Base-by-base conservation (phyloP, 2,888 invertebrate genomes). In the Rhingia campestris region DNA sequence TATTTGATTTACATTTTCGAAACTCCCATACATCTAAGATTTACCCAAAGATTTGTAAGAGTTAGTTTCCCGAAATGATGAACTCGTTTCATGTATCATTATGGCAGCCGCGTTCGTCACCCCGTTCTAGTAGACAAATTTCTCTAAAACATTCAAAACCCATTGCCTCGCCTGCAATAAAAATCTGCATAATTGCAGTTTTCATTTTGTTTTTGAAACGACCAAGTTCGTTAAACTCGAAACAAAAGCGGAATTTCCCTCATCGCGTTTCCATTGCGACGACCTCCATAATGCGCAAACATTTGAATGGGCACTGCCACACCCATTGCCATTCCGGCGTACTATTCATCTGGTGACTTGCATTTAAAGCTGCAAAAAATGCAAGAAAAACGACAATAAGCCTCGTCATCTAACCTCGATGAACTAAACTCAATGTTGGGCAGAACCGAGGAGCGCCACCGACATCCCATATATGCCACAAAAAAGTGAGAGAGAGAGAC, bases 301-400 rank as follows among this genome's bases (percentile, higher is more conserved):
- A 64, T 64, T 54, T 9, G 72, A 76, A 81, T 76, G 66, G 76
- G 81, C 81, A 75, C 59, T 70, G 70, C 64, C 81, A 81, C 81
- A 76, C 81, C 80, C 69, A 54, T 47, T 45, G 30, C 53, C 39
- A 33, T 51, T 41, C 33, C 37, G 14, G 10, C 33, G 37, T 35
- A 39, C 53, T 14, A 47, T 49, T 39, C 43, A 43, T 72, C 64
- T 56, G 49, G 33, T 64, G 73, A 32, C 64, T 58, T 64, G 56
- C 58, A 58, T 64, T 66, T 22, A 56, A 64, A 58, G n/a, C 49
- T 64, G 49, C 49, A 0, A 49, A 49, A 63, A 54, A 56, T 72
- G 72, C 63, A 63, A 35, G 7, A 67, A 37, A 59, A 49, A 4
- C 12, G 43, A 51, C 7, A 6, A 35, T 45, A 32, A 32, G 22